Evolutionary conservation across 2,888 invertebrate species (phyloP).

Genomic region (Exocentrus adspersus): DNA sequence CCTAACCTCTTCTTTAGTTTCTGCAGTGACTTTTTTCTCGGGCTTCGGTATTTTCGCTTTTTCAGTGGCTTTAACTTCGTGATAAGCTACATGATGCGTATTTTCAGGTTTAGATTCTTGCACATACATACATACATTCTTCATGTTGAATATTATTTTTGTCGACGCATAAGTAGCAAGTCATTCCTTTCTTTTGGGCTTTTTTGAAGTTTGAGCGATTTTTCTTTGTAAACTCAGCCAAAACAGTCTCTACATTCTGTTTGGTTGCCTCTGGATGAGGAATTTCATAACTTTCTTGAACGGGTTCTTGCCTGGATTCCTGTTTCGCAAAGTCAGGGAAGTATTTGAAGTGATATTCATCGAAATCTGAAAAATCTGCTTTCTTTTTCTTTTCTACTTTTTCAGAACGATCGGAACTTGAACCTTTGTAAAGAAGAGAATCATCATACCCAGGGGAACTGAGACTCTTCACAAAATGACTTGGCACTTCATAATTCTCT

Average conservation of each 20-base stretch:
- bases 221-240: conserved; percentile 78
- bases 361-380: conserved; percentile 64
- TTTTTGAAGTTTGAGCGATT: conserved; percentile 79
- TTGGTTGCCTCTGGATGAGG: conserved; percentile 68
- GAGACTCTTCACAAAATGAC: conserved; percentile 52
- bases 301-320: conserved; percentile 57
- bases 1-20: too few relatives aligned
- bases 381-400: conserved; percentile 57
- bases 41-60: conserved; percentile 56
- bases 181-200: conserved; percentile 78
- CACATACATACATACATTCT: conserved; percentile 82
- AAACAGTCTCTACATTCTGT: conserved; percentile 75
- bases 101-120: conserved; percentile 74
- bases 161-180: conserved; percentile 78
- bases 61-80: conserved; percentile 72
- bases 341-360: conserved; percentile 63
- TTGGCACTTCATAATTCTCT: conserved; percentile 52
- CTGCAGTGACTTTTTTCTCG: conserved; percentile 41
- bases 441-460: neutral
- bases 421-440: neutral
- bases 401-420: conserved; percentile 10
- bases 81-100: conserved; percentile 74
- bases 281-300: conserved; percentile 51
- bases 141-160: conserved; percentile 77
- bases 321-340: conserved; percentile 61